These are phyloP conservation scores for Phataginus tetradactyla DNA, from an alignment of 2,797 vertebrate species.

Conservation along the genomic window DNA sequence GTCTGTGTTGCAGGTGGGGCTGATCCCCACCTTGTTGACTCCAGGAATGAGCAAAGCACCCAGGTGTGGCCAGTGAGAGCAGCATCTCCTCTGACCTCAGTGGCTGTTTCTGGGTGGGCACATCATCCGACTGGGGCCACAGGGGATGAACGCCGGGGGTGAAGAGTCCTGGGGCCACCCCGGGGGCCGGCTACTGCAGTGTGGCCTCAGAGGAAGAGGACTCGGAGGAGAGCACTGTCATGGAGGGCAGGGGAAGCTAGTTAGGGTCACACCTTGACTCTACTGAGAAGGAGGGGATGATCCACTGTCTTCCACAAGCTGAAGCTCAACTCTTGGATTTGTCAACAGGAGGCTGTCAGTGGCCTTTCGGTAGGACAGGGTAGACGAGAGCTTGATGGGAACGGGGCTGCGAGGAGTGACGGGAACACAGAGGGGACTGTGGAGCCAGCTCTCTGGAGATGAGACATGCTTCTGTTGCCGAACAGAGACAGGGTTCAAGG, in stretches of 20 bases:
- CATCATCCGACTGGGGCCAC: not conserved
- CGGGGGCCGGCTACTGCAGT: not conserved
- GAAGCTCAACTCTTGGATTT: not conserved
- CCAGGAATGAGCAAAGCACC: not conserved
- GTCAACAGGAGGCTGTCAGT: not conserved
- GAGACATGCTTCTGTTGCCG: not conserved
- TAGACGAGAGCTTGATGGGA: not conserved
- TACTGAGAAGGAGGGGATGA: not conserved
- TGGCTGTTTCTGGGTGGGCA: not conserved
- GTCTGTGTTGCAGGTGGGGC: not conserved
- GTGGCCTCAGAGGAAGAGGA: not conserved
- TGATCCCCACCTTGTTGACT: not conserved
- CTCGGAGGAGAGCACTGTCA: not conserved
- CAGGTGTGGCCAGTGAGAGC: not conserved
- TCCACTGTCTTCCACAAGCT: not conserved
- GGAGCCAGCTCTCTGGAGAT: not conserved
- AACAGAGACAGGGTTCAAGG: not conserved
- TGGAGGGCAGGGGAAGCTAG: not conserved
- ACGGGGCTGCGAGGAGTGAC: not conserved
- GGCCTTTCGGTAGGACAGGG: not conserved
- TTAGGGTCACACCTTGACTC: not conserved
- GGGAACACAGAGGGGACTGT: no score
- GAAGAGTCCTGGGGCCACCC: no score
- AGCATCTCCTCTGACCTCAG: no score
- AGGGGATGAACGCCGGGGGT: not conserved